Evolutionary conservation across 1,140 invertebrate species (phyloP).

Genomic region (Carposina sasakii): DNA sequence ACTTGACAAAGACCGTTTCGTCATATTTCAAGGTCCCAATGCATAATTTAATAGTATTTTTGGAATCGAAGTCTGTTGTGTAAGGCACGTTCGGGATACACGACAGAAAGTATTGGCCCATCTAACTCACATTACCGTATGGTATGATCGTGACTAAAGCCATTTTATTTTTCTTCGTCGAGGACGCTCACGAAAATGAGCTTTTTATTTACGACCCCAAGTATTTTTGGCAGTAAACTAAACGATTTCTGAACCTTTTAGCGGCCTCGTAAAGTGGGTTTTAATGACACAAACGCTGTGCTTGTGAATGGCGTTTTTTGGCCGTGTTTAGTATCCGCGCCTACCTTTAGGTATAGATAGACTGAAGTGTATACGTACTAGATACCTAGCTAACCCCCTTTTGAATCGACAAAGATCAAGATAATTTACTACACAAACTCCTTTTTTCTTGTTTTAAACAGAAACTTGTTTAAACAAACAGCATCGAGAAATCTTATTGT

Average conservation of each 20-base stretch:
- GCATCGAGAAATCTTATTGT: too few species aligned
- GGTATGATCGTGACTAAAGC: conserved; percentile 47
- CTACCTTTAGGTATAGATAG: too few species aligned
- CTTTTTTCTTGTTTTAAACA: too few species aligned
- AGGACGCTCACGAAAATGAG: conserved; percentile 59
- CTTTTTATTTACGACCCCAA: conserved; percentile 49
- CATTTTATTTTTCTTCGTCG: conserved; percentile 50
- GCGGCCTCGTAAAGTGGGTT: conserved; percentile 39
- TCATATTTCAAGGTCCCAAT: conserved; percentile 42
- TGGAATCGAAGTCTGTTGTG: conserved; percentile 37
- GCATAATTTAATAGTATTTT: conserved; percentile 39
- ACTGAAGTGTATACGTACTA: too few species aligned
- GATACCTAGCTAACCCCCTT: too few species aligned
- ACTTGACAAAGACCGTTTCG: conserved; percentile 30
- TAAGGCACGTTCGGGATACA: conserved; percentile 49
- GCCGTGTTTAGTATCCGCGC: too few species aligned
- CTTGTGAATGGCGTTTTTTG: too few species aligned
- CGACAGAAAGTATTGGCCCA: conserved; percentile 38
- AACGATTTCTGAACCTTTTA: too few species aligned
- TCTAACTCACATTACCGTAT: conserved; percentile 50
- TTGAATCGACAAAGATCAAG: too few species aligned
- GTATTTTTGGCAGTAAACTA: conserved; percentile 39
- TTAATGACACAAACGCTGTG: conserved; percentile 30
- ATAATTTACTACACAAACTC: too few species aligned
- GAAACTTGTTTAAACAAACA: too few species aligned